phyloP scores from a whole-genome alignment of 1,140 invertebrate genomes.

The Trichonephila clavata region DNA sequence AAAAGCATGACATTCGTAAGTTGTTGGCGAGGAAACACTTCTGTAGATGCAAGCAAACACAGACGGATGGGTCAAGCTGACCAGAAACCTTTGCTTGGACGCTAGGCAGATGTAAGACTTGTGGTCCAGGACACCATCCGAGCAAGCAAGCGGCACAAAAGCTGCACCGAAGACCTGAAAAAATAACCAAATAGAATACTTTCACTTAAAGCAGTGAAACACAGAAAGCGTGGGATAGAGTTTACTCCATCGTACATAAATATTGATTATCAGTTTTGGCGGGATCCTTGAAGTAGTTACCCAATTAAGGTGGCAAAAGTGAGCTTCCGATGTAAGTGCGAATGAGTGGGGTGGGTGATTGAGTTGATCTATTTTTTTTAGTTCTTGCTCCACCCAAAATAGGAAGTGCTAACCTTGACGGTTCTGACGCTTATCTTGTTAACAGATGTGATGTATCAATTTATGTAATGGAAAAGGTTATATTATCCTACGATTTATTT shows the following conservation, averaged over 20 bases:
- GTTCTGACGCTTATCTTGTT: neutral
- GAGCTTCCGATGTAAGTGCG: neutral
- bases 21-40: constrained; percentile 84
- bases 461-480: neutral
- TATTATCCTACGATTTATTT: neutral
- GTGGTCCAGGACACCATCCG: constrained; percentile 77
- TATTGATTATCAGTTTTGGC: neutral
- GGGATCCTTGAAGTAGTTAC: neutral
- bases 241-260: neutral
- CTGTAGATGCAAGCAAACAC: constrained; percentile 94
- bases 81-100: constrained; percentile 76
- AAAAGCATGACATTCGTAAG: constrained; percentile 94
- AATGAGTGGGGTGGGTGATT: neutral
- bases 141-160: constrained; percentile 78
- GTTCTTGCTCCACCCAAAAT: neutral
- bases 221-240: neutral
- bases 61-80: constrained; percentile 86
- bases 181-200: neutral
- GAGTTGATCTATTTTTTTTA: neutral
- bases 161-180: constrained; percentile 77
- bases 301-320: constrained; percentile 1
- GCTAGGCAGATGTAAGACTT: constrained; percentile 73
- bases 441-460: neutral
- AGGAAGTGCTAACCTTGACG: neutral
- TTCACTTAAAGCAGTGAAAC: neutral